Base-by-base conservation (phyloP, 2,797 vertebrate genomes). In the Euthynnus affinis region DNA sequence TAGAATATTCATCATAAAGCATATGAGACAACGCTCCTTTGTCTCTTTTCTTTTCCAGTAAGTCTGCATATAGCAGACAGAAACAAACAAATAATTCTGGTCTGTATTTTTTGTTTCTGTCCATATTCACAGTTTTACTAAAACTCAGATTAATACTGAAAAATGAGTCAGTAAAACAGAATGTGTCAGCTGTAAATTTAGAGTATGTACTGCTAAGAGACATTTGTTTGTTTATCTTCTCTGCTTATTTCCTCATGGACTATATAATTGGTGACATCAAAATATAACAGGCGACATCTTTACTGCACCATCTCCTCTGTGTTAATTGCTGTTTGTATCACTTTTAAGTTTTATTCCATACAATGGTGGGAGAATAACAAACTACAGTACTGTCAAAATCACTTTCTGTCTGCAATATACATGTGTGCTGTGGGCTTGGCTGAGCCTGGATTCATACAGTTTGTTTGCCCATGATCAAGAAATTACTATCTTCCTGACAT, bases 1-100 rank as follows among this genome's bases (percentile, higher is more conserved):
- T 1, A 29, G 27, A 80, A 80, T 72, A 74, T 74, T 81, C 73
- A 73, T 22, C 27, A 57, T 32, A 48, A 76, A 74, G 29, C 40
- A 23, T 29, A 34, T 4, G 6, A 73, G 51, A 29, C 57, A 60
- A 59, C 40, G 69, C 37, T 61, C 6, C 20, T 44, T 49, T 32
- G 48, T 49, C 13, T 22, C 6, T 6, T 51, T 40, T 58, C 8
- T 64, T 55, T 46, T 27, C 20, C 40, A 63, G 51, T 53, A 6
- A 9, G 58, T 53, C n/a, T 69, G 62, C 34, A 6, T 56, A 44
- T 56, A 44, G 32, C 49, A 42, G 63, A 6, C 25, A 59, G 46
- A 64, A 56, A 67, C 22, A 58, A 55, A 42, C 37, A 62, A 15
- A 23, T 13, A 44, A 1, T 7, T 51, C 17, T 49, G 3, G 23